Percentiles rank a stretch among this genome's conserved stretches.
These are phyloP conservation scores for Cyclopterus lumpus DNA, from an alignment of 2,797 vertebrate species.

Conservation along the genomic window DNA sequence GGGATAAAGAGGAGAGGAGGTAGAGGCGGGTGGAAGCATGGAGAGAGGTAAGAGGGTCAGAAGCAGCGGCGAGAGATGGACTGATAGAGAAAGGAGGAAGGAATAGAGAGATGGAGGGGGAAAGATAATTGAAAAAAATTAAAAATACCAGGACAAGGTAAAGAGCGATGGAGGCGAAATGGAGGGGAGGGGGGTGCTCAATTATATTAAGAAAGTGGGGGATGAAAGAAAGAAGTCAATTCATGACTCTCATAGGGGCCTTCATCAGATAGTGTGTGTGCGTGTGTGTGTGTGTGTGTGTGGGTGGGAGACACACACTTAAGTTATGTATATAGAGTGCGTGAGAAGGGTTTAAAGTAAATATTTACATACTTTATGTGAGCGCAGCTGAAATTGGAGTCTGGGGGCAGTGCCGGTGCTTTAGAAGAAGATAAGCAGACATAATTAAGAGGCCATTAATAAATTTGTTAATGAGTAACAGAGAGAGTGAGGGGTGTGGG, in stretches of 20 bases:
- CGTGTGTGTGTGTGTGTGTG: constrained; percentile 22
- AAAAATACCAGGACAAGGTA: neutral
- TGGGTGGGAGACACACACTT: constrained; percentile 12
- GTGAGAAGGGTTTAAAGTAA: constrained; percentile 25
- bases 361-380: constrained; percentile 36
- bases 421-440: constrained; percentile 71
- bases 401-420: constrained; percentile 42
- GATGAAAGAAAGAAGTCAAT: constrained; percentile 36
- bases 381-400: constrained; percentile 39
- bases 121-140: constrained; percentile 12
- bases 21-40: constrained; percentile 16
- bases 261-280: constrained; percentile 43
- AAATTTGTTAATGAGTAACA: constrained; percentile 75
- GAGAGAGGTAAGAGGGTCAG: constrained; percentile 39
- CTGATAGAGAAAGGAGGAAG: constrained; percentile 25
- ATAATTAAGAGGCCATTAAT: constrained; percentile 82
- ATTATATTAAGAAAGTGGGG: constrained; percentile 14
- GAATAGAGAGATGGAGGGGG: constrained; percentile 1
- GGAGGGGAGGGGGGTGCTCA: constrained; percentile 15
- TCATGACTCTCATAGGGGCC: constrained; percentile 34
- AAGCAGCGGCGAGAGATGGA: constrained; percentile 21
- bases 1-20: constrained; percentile 45
- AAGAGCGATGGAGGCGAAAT: neutral
- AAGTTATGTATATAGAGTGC: constrained; percentile 8
- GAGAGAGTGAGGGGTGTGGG: constrained; percentile 1